These are phyloP conservation scores for Scaptodrosophila latifasciaeformis DNA, from an alignment of 2,888 invertebrate species.

Conservation along the genomic window DNA sequence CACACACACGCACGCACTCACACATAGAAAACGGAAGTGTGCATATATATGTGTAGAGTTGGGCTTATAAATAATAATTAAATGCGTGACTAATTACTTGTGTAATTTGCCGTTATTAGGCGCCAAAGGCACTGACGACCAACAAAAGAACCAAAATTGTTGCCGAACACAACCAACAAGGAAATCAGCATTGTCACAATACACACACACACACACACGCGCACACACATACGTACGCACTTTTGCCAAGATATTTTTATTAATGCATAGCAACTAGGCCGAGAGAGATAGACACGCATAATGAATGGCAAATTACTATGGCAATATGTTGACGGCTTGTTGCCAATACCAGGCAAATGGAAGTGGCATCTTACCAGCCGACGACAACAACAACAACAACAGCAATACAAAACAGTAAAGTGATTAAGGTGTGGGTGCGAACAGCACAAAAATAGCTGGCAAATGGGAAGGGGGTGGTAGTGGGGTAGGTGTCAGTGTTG, in stretches of 20 bases:
- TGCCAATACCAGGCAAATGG: too few relatives aligned
- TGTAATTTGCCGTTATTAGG: conserved; percentile 67
- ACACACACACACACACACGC: conserved; percentile 23
- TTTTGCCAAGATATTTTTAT: conserved; percentile 3
- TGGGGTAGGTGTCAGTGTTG: conserved; percentile 9
- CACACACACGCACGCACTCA: too few relatives aligned
- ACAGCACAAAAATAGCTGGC: too few relatives aligned
- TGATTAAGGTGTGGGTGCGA: conserved; percentile 55
- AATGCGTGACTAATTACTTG: conserved; percentile 70
- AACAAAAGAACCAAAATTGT: conserved; percentile 24
- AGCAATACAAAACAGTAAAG: too few relatives aligned
- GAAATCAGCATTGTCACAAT: conserved; percentile 34
- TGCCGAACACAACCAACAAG: not conserved
- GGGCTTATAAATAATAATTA: conserved; percentile 64
- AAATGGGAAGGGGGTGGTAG: not conserved
- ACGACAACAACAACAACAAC: not conserved
- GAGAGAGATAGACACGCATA: conserved; percentile 30
- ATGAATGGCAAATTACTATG: conserved; percentile 43
- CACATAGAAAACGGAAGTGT: conserved; percentile 8
- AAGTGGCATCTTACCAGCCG: not conserved
- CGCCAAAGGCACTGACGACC: conserved; percentile 17
- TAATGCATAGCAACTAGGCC: conserved; percentile 9
- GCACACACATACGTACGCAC: not conserved
- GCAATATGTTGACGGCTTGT: conserved; percentile 53
- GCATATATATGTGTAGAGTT: too few relatives aligned